phyloP scores from a whole-genome alignment of 1,140 invertebrate genomes.

The Dinothrombium tinctorium region DNA sequence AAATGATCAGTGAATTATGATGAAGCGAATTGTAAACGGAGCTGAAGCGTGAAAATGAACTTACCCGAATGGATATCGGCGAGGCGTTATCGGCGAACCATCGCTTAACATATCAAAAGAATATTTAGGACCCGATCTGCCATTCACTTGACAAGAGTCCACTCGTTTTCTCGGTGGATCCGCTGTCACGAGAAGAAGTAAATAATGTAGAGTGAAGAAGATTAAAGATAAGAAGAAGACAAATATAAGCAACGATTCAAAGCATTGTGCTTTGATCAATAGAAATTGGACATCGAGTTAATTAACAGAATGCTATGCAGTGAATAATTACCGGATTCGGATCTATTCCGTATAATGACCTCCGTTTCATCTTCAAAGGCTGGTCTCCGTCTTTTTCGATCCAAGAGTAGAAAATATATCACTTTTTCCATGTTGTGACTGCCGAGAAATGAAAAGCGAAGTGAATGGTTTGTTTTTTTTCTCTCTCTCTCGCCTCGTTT shows the following conservation, averaged over 20 bases:
- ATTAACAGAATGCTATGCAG: too few relatives aligned
- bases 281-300: too few relatives aligned
- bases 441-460: slow-evolving; percentile 7
- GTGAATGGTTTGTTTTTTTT: too few relatives aligned
- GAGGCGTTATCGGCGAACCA: slow-evolving; percentile 74
- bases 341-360: slow-evolving; percentile 33
- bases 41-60: not conserved
- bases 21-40: too few relatives aligned
- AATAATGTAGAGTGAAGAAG: slow-evolving; percentile 10
- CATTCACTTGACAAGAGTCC: slow-evolving; percentile 74
- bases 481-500: too few relatives aligned
- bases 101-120: slow-evolving; percentile 83
- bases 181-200: slow-evolving; percentile 13
- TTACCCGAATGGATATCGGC: slow-evolving; percentile 30
- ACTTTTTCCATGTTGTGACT: slow-evolving; percentile 99
- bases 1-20: too few relatives aligned
- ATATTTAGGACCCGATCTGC: slow-evolving; percentile 30
- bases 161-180: slow-evolving; percentile 82
- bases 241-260: too few relatives aligned
- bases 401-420: slow-evolving; percentile 89
- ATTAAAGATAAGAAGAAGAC: not conserved
- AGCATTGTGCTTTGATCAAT: too few relatives aligned
- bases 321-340: slow-evolving; percentile 18
- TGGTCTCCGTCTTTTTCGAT: slow-evolving; percentile 81
- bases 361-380: slow-evolving; percentile 86